Evolutionary conservation across 2,888 invertebrate species (phyloP).

Genomic region (Nephrotoma guestfalica): DNA sequence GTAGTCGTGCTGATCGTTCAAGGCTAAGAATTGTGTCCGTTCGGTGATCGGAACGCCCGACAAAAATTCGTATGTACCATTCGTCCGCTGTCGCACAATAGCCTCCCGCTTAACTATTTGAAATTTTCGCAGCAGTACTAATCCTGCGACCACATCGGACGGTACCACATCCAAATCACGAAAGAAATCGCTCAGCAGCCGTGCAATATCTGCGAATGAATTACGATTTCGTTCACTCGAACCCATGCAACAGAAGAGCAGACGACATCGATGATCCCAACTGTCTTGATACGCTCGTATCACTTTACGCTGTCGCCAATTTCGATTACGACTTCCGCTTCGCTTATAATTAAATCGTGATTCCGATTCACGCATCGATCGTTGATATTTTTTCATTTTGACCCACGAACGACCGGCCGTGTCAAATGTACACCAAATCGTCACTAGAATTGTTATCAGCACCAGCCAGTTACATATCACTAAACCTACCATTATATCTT

Average conservation of each 20-base stretch:
- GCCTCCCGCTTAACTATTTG: conserved; percentile 65
- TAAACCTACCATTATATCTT: conserved; percentile 58
- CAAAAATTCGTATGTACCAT: conserved; percentile 72
- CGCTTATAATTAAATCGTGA: conserved; percentile 60
- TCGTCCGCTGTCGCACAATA: conserved; percentile 57
- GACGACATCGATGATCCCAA: conserved; percentile 70
- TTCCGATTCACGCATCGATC: conserved; percentile 62
- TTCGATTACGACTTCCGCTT: conserved; percentile 60
- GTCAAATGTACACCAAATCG: conserved; percentile 77
- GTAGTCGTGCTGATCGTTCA: conserved; percentile 57
- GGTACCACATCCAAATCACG: conserved; percentile 78
- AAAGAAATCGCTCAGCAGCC: conserved; percentile 72
- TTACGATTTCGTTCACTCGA: conserved; percentile 62
- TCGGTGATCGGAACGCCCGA: conserved; percentile 75
- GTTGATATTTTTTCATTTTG: conserved; percentile 76
- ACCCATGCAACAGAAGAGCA: conserved; percentile 71
- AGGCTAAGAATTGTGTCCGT: conserved; percentile 61
- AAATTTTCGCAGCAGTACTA: conserved; percentile 62
- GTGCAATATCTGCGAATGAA: conserved; percentile 73
- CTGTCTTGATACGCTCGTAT: conserved; percentile 74
- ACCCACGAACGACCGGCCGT: conserved; percentile 81
- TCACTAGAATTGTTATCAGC: conserved; percentile 53
- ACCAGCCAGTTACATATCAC: conserved; percentile 67
- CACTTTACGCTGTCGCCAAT: conserved; percentile 79
- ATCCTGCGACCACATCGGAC: conserved; percentile 72